Percentiles rank a stretch among this genome's conserved stretches.
Conservation (phyloP, 92 coral and sea anemone species). For the Zoanthus gigantus region DNA sequence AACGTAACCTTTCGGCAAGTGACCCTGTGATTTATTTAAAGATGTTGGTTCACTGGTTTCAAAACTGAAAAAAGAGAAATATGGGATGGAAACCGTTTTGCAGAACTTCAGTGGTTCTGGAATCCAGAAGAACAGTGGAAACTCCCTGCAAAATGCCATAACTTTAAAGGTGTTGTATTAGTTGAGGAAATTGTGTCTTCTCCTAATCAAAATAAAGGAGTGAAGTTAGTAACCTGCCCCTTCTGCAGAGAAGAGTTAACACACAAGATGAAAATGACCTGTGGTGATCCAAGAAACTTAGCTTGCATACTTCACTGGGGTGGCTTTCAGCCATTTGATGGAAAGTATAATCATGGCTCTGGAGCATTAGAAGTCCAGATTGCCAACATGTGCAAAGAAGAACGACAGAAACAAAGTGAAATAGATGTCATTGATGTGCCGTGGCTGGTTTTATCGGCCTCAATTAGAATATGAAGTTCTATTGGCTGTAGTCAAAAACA, state of each 20-base stretch:
- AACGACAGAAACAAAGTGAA: constrained; percentile 15
- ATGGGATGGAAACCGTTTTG: constrained; percentile 51
- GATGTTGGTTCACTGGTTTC: constrained; percentile 1
- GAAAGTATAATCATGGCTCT: constrained; percentile 49
- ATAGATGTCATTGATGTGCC: constrained; percentile 24
- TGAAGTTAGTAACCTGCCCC: neutral
- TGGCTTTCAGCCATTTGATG: constrained; percentile 25
- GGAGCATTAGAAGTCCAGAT: constrained; percentile 31
- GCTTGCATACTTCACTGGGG: constrained; percentile 12
- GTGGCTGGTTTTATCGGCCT: neutral
- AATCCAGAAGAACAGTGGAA: constrained; percentile 44
- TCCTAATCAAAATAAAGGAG: neutral
- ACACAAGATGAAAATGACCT: neutral
- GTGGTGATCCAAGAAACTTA: constrained; percentile 13
- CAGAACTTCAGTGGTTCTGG: constrained; percentile 51
- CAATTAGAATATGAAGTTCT: neutral
- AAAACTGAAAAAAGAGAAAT: constrained; percentile 30
- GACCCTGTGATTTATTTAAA: neutral
- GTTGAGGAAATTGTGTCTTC: constrained; percentile 28
- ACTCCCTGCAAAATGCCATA: constrained; percentile 35
- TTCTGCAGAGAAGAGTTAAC: neutral
- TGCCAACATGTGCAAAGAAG: constrained; percentile 19
- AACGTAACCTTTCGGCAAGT: neutral
- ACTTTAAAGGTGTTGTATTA: constrained; percentile 23
- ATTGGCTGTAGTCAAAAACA: neutral